Base-by-base conservation (phyloP, 2,888 invertebrate genomes). In the Stratiomys singularior region DNA sequence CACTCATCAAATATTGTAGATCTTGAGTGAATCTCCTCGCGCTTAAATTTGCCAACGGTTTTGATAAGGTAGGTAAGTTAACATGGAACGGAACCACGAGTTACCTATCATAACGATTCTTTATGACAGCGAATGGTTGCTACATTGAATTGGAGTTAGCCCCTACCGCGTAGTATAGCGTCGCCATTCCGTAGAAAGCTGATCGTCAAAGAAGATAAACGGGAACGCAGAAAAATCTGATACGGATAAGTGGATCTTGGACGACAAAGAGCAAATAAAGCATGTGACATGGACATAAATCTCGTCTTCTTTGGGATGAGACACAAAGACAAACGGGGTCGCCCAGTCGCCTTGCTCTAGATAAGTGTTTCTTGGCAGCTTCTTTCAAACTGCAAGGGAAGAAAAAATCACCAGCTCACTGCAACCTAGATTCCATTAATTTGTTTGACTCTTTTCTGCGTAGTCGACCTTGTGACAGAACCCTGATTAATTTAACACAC, bases 241-340 rank as follows among this genome's bases (percentile, higher is more conserved):
- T 28, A 60, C 21, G 25, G 47, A 23, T 71, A 47, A 46, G 47
- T 47, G n/a, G 46, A 15, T 71, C 47, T 46, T 71, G 30, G 46
- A 71, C 47, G 71, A 71, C 71, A 52, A 71, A 47, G 13, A 13
- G 47, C 18, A 71, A 46, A 71, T 18, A 71, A 21, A 71, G 71
- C 52, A 71, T 23, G 71, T 52, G 71, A 71, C 71, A 52, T 67
- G 67, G 46, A 67, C 67, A 46, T 67, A 67, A 67, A 71, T 71
- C 47, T 71, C n/a, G n/a, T 47, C n/a, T 67, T 46, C 7, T 67
- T 37, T 9, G 44, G 15, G 11, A 66, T 9, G 18, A 67, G 67
- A 44, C 15, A 52, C 52, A 71, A 25, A 37, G 25, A 18, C 18
- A 47, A 27, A 27, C 46, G 46, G 47, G 27, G 64, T 30, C 28